Percentiles rank a stretch among this genome's conserved stretches.
Evolutionary conservation across 2,113 vertebrate species (phyloP).

Genomic region (Salvator merianae): DNA sequence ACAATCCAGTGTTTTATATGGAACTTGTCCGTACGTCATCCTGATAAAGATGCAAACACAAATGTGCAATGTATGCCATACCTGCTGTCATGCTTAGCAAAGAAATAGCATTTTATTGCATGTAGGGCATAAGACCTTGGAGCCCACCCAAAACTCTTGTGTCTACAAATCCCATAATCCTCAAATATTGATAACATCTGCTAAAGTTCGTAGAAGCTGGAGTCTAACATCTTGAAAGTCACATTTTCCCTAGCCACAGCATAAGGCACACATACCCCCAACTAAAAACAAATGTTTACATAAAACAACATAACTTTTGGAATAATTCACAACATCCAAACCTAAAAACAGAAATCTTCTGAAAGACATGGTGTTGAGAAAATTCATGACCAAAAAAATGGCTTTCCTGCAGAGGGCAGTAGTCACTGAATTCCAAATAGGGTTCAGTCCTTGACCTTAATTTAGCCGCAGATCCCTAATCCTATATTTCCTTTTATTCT

Average conservation of each 20-base stretch:
- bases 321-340: background rate
- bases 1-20: no score
- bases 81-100: no score
- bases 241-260: background rate
- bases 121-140: no score
- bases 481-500: background rate
- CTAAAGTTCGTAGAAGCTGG: background rate
- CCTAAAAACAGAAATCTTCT: background rate
- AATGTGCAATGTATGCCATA: no score
- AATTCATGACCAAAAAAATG: background rate
- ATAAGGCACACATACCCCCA: background rate
- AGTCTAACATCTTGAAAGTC: background rate
- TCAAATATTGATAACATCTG: no score
- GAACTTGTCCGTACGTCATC: no score
- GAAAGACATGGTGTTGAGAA: background rate
- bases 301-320: background rate
- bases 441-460: background rate
- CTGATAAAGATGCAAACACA: no score
- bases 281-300: background rate
- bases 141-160: no score
- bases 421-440: background rate
- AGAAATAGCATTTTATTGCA: no score
- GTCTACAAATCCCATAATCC: no score
- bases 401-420: slow-evolving; percentile 20
- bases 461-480: background rate